Evolutionary conservation across 2,797 vertebrate genomes (phyloP).

Genomic region (Astyanax mexicanus): DNA sequence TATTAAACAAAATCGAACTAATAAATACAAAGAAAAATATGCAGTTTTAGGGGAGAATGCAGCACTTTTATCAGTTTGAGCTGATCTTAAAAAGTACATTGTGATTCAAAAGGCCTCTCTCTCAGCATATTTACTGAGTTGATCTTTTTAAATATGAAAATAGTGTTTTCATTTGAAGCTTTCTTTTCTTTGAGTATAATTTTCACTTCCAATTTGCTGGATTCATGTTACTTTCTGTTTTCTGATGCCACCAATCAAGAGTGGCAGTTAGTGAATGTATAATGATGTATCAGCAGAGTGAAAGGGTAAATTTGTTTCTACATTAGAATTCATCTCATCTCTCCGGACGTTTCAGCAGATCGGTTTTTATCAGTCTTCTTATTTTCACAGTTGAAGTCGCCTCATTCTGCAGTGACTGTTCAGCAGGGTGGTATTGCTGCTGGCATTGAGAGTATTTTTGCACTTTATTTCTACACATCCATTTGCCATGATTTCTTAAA

Average conservation of each 20-base stretch:
- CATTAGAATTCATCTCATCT: too few species aligned
- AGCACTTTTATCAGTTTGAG: too few species aligned
- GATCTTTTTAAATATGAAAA: background rate
- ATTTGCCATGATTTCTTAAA: constrained; percentile 23
- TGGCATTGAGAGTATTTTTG: constrained; percentile 29
- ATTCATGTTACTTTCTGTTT: background rate
- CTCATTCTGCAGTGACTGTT: background rate
- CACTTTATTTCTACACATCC: constrained; percentile 42
- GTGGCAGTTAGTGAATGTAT: background rate
- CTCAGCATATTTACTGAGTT: background rate
- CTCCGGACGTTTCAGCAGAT: background rate
- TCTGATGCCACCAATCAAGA: background rate
- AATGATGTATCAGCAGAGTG: background rate
- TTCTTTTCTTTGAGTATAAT: background rate
- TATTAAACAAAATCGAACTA: too few species aligned
- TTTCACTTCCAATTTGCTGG: background rate
- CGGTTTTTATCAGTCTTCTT: background rate
- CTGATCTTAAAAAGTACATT: background rate
- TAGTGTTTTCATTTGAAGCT: background rate
- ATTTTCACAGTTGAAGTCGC: background rate
- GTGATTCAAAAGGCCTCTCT: background rate
- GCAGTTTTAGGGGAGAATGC: too few species aligned
- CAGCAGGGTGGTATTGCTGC: constrained; percentile 13
- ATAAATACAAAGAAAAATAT: too few species aligned
- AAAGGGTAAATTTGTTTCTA: background rate